Base-by-base conservation (phyloP, 2,113 vertebrate genomes). In the Sander vitreus region DNA sequence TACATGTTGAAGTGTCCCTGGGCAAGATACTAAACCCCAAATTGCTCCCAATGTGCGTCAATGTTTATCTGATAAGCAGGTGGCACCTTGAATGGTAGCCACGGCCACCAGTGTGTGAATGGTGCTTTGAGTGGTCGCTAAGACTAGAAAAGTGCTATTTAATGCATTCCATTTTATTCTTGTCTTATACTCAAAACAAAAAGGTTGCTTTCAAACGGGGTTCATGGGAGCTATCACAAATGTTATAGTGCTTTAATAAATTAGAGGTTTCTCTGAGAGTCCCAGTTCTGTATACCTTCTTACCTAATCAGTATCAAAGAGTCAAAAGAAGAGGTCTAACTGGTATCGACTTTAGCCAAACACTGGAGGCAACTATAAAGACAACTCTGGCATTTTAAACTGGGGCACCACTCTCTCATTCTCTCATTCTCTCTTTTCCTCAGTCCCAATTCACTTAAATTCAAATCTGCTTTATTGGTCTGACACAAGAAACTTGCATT, bases 371-470 rank as follows among this genome's bases (percentile, higher is more conserved):
- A 58, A 58, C 73, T 70, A 89, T 85, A 76, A 81, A 89, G 83
- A 89, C 75, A 93, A 89, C 69, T 73, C 67, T 89, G 88, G 68
- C 89, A 88, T 92, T 90, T 89, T 21, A 81, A 70, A 70, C 58
- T 50, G 50, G 85, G 90, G 88, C 87, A 86, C 16, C 6, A 2
- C 59, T 53, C 67, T 86, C 81, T 80, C 69, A 64, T 79, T 88
- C 43, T 64, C 58, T 76, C 50, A 64, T 79, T 89, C 47, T 64
- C 58, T 76, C 50, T 58, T 78, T 73, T 55, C 70, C 73, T 80
- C 54, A 51, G 59, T 75, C 75, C 60, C 78, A 63, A 58, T 88
- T 88, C 89, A 89, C 83, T 83, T 88, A 69, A 86, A 80, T 62
- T 65, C 58, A 66, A 68, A 77, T 88, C 50, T 62, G 54, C 62